A percentile compares a stretch with the other conserved stretches of the same genome.
phyloP scores from a whole-genome alignment of 2,888 invertebrate genomes.

The Helicoverpa assulta region DNA sequence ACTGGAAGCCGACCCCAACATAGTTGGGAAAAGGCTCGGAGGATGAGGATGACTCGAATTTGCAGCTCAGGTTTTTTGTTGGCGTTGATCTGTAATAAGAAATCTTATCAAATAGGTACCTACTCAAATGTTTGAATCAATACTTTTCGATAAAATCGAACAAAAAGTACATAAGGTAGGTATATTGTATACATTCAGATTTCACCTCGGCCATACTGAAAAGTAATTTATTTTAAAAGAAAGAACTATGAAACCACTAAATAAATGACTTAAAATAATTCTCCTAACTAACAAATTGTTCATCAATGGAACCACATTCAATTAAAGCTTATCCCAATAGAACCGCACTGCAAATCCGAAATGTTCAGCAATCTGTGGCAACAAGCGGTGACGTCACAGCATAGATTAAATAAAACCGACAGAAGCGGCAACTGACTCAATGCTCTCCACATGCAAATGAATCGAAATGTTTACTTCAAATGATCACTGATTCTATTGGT shows the following conservation, averaged over 20 bases:
- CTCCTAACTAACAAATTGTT: not conserved
- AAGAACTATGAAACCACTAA: not conserved
- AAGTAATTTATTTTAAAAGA: too few species aligned
- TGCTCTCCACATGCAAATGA: slow-evolving; percentile 22
- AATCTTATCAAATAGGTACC: too few species aligned
- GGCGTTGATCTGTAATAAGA: too few species aligned
- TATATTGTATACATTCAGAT: too few species aligned
- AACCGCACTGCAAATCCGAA: slow-evolving; percentile 10
- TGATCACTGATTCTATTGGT: slow-evolving; percentile 24
- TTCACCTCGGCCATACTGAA: too few species aligned
- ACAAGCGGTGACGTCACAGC: slow-evolving; percentile 23
- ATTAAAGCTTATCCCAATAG: slow-evolving; percentile 10
- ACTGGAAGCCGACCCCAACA: too few species aligned
- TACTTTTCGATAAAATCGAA: too few species aligned
- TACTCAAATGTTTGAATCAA: too few species aligned
- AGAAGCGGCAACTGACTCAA: not conserved
- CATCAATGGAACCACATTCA: not conserved
- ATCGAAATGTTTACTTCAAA: slow-evolving; percentile 28
- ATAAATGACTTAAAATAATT: not conserved
- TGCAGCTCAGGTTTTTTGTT: too few species aligned
- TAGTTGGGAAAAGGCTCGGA: too few species aligned
- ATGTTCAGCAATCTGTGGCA: slow-evolving; percentile 26
- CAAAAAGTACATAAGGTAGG: too few species aligned
- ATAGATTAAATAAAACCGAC: slow-evolving; percentile 15
- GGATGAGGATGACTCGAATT: too few species aligned